Percentiles rank a stretch among this genome's conserved stretches.
Evolutionary conservation across 2,113 vertebrate genomes (phyloP).

Genomic region (Percina caprodes): DNA sequence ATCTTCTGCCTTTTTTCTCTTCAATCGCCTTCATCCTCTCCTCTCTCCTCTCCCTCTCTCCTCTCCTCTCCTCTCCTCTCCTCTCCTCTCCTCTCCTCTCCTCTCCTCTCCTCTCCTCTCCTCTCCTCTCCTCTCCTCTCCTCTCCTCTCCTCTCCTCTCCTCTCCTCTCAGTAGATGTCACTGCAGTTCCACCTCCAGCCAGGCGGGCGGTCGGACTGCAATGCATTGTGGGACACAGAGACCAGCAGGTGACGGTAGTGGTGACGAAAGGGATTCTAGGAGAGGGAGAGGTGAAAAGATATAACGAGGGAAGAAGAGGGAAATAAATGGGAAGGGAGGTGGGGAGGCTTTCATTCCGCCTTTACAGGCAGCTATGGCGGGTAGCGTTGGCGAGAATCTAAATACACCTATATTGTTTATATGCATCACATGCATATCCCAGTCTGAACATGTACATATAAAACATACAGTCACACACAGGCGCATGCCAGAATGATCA

Average conservation of each 20-base stretch:
- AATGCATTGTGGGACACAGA: conserved; percentile 75
- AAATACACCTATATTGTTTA: not conserved
- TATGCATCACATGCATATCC: conserved; percentile 14
- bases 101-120: conserved; percentile 1
- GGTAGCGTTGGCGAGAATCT: not conserved
- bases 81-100: conserved; percentile 9
- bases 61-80: conserved; percentile 16
- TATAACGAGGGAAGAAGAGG: conserved; percentile 45
- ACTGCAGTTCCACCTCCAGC: conserved; percentile 81
- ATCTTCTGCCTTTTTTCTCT: not conserved
- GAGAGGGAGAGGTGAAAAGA: conserved; percentile 53
- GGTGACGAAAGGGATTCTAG: conserved; percentile 63
- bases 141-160: conserved; percentile 1
- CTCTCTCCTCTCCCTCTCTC: conserved; percentile 6
- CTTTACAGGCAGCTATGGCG: conserved; percentile 26
- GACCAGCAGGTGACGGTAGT: conserved; percentile 70
- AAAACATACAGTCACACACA: not conserved
- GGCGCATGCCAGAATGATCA: not conserved
- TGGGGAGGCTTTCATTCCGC: conserved; percentile 22
- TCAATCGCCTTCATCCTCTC: not conserved
- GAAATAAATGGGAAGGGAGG: conserved; percentile 45
- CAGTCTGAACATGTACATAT: not conserved
- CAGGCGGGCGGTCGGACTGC: conserved; percentile 45
- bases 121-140: conserved; percentile 13
- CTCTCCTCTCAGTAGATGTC: conserved; percentile 83